These are phyloP conservation scores for Notarius lentiginosus DNA, from an alignment of 2,113 vertebrate genomes.

Conservation along the genomic window DNA sequence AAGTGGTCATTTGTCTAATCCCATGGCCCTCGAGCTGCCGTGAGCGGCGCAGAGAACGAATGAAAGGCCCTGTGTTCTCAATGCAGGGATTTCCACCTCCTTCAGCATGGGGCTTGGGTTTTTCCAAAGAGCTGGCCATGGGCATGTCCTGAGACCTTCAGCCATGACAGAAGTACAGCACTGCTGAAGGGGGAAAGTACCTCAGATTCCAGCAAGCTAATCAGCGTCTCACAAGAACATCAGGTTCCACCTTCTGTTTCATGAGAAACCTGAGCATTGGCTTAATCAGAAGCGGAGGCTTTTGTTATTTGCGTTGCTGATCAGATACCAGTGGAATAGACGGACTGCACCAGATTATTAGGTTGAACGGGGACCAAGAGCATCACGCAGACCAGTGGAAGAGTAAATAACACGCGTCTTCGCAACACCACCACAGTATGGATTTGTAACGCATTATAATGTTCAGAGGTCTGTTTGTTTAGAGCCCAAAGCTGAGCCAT, in stretches of 20 bases:
- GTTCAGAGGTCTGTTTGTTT: background rate
- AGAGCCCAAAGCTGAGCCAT: background rate
- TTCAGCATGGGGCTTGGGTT: slow-evolving; percentile 28
- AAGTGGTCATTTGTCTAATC: slow-evolving; percentile 37
- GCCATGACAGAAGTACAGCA: background rate
- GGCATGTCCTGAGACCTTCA: slow-evolving; percentile 37
- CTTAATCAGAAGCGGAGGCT: background rate
- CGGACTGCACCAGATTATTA: background rate
- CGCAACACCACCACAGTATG: background rate
- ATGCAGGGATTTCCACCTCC: slow-evolving; percentile 41
- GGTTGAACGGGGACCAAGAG: background rate
- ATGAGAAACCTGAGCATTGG: background rate
- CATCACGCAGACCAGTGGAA: background rate
- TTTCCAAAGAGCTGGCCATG: slow-evolving; percentile 45
- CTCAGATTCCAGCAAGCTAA: slow-evolving; percentile 13
- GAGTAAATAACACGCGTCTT: background rate
- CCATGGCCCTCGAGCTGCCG: slow-evolving; percentile 12
- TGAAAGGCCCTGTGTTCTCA: slow-evolving; percentile 49
- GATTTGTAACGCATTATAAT: background rate
- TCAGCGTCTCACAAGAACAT: background rate
- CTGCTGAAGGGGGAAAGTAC: background rate
- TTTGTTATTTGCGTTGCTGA: background rate
- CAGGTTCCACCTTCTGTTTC: background rate
- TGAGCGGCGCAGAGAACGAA: slow-evolving; percentile 27
- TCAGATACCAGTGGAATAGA: background rate